Evolutionary conservation across 2,888 invertebrate genomes (phyloP).

Genomic region (Deilephila porcellus): DNA sequence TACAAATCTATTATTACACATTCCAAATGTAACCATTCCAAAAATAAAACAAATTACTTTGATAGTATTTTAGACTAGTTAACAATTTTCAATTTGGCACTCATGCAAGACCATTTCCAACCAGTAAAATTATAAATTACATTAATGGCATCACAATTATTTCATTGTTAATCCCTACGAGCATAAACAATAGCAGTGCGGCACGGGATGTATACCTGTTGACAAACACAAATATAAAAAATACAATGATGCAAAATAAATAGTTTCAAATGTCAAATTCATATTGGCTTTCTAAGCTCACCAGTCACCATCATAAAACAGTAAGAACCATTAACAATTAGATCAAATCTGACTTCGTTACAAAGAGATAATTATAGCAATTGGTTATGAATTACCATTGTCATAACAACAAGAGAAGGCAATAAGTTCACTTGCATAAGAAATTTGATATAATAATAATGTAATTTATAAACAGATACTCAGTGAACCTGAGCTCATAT

Average conservation of each 20-base stretch:
- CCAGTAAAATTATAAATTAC: constrained; percentile 17
- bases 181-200: constrained; percentile 89
- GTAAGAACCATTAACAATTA: too few relatives aligned
- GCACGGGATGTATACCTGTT: constrained; percentile 89
- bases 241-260: too few relatives aligned
- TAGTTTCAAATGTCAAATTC: too few relatives aligned
- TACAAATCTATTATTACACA: constrained; percentile 42
- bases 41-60: constrained; percentile 33
- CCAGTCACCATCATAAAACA: too few relatives aligned
- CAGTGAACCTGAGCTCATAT: too few relatives aligned
- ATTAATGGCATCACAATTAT: constrained; percentile 6
- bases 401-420: not conserved
- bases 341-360: too few relatives aligned
- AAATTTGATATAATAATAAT: too few relatives aligned
- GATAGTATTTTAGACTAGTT: constrained; percentile 32
- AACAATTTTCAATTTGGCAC: constrained; percentile 35
- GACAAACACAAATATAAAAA: constrained; percentile 4
- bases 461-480: too few relatives aligned
- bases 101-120: not conserved
- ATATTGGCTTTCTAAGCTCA: too few relatives aligned
- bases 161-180: constrained; percentile 33
- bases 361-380: not conserved
- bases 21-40: constrained; percentile 37
- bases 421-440: not conserved
- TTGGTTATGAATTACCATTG: not conserved